These are phyloP conservation scores for Lamellibrachia columna DNA, from an alignment of 2,888 invertebrate species.

Conservation along the genomic window DNA sequence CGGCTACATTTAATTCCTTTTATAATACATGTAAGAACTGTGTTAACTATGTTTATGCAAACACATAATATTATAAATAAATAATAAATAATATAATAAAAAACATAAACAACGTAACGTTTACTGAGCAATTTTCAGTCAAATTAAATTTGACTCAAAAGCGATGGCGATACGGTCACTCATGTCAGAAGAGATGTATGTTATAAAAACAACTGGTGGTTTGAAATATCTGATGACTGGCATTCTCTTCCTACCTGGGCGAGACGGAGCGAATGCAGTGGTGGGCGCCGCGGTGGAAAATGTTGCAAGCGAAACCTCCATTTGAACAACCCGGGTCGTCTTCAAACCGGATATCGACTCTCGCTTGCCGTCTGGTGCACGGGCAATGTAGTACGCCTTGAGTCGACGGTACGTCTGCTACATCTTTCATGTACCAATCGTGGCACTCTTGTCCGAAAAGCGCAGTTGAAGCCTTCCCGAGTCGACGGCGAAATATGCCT, in stretches of 20 bases:
- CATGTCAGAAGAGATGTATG: neutral
- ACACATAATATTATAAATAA: neutral
- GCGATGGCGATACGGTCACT: neutral
- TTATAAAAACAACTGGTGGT: neutral
- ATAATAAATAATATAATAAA: neutral
- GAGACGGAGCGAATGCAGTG: neutral
- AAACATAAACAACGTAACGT: neutral
- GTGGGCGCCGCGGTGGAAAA: conserved; percentile 4
- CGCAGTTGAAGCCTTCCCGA: neutral
- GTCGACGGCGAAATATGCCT: neutral
- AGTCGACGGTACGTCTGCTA: neutral
- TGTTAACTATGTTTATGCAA: neutral
- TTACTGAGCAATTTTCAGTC: neutral
- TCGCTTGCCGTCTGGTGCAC: neutral
- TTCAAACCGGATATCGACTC: neutral
- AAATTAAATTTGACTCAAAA: neutral
- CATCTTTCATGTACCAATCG: neutral
- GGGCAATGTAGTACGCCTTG: neutral
- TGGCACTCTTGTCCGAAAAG: neutral
- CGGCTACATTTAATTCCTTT: neutral
- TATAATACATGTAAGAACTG: neutral
- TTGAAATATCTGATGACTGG: neutral
- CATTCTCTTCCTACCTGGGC: neutral
- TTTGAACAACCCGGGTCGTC: neutral
- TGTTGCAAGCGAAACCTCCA: neutral